Evolutionary conservation across 2,797 vertebrate genomes (phyloP).

Genomic region (Cynodonichthys magdalenae): DNA sequence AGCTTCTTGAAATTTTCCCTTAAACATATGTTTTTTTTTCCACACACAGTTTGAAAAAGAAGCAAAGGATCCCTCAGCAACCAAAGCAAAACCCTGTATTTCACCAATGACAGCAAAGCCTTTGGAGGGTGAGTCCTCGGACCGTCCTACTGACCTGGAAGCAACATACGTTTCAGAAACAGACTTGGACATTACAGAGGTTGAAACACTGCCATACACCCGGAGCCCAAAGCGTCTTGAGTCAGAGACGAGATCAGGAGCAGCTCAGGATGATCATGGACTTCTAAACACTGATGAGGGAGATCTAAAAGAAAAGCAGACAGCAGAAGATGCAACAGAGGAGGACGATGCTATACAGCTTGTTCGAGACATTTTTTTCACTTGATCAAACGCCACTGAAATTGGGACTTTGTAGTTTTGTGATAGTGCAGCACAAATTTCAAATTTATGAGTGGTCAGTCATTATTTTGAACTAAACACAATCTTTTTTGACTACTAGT

Average conservation of each 20-base stretch:
- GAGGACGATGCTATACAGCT: slow-evolving; percentile 68
- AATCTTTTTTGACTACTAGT: too few relatives aligned
- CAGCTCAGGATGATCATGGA: background rate
- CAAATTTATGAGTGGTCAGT: background rate
- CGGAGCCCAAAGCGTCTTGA: slow-evolving; percentile 4
- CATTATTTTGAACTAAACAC: too few relatives aligned
- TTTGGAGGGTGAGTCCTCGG: slow-evolving; percentile 46
- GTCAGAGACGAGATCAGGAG: slow-evolving; percentile 10
- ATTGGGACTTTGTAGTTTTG: background rate
- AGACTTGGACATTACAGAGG: slow-evolving; percentile 61
- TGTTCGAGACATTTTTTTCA: slow-evolving; percentile 79
- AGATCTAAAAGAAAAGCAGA: slow-evolving; percentile 1
- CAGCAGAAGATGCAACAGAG: slow-evolving; percentile 10
- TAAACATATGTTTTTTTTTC: background rate
- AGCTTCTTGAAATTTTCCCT: background rate
- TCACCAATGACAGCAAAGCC: slow-evolving; percentile 1
- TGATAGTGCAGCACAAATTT: background rate
- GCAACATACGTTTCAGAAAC: slow-evolving; percentile 56
- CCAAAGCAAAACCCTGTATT: background rate
- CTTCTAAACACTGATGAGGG: slow-evolving; percentile 4
- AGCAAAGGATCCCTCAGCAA: slow-evolving; percentile 5
- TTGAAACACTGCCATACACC: slow-evolving; percentile 57
- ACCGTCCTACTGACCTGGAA: slow-evolving; percentile 29
- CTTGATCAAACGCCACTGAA: slow-evolving; percentile 35
- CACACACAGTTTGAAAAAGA: slow-evolving; percentile 37